Evolutionary conservation across 1,140 invertebrate genomes (phyloP).

Genomic region (Danaus melanippus): DNA sequence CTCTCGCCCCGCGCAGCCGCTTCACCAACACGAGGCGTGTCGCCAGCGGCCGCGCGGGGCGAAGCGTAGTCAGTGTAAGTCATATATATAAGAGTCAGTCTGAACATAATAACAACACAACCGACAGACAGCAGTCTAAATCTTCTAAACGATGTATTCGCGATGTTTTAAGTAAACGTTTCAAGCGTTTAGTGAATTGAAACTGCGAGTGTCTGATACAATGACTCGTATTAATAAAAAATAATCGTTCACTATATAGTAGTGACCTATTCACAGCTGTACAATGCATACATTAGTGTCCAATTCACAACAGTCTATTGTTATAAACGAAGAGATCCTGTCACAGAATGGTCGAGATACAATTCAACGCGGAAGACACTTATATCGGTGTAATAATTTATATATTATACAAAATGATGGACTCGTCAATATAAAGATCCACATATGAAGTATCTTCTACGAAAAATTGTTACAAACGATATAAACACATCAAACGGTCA

Average conservation of each 20-base stretch:
- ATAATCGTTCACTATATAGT: conserved; percentile 11
- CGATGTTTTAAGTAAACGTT: conserved; percentile 6
- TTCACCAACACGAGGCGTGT: too few relatives aligned
- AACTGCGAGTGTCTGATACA: conserved; percentile 8
- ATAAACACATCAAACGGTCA: conserved; percentile 24
- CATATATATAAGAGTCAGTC: conserved; percentile 23
- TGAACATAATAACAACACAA: too few relatives aligned
- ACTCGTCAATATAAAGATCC: background rate
- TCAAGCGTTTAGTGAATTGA: conserved; percentile 6
- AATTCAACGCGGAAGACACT: conserved; percentile 27
- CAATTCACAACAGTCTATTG: conserved; percentile 19
- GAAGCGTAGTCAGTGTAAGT: conserved; percentile 26
- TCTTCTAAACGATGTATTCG: background rate
- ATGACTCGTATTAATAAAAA: conserved; percentile 17
- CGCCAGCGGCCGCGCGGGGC: background rate
- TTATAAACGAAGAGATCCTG: too few relatives aligned
- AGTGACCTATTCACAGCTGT: conserved; percentile 55
- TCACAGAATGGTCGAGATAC: conserved; percentile 7
- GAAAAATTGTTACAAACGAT: conserved; percentile 7
- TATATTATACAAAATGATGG: background rate
- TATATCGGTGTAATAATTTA: conserved; percentile 7
- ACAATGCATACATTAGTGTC: conserved; percentile 54
- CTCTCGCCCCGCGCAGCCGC: conserved; percentile 17
- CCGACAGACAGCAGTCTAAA: too few relatives aligned
- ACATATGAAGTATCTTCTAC: conserved; percentile 13